Conservation (phyloP, 2,113 vertebrate genomes). For the Cyanoramphus novaezelandiae region DNA sequence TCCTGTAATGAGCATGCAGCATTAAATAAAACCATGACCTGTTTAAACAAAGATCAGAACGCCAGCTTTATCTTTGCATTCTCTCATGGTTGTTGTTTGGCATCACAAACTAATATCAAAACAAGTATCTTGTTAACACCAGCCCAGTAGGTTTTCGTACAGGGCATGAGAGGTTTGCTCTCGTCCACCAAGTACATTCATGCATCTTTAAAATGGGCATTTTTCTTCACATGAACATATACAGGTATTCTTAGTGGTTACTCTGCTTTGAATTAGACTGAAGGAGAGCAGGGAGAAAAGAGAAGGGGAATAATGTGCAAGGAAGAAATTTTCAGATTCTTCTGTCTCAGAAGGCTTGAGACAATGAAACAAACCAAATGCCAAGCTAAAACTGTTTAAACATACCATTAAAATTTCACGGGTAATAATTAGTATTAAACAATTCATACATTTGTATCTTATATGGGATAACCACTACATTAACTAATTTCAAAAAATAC, state of each 20-base stretch:
- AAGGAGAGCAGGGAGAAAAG: background rate
- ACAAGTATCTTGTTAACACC: background rate
- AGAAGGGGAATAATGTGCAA: background rate
- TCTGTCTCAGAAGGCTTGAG: background rate
- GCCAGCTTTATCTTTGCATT: background rate
- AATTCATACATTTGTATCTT: background rate
- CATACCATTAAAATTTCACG: background rate
- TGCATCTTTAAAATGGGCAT: background rate
- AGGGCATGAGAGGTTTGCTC: background rate
- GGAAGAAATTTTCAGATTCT: background rate
- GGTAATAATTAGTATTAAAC: background rate
- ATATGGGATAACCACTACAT: background rate
- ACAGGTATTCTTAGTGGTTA: background rate
- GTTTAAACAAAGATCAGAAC: constrained; percentile 53
- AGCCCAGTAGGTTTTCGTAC: background rate
- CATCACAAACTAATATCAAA: constrained; percentile 1
- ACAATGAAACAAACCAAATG: constrained; percentile 5
- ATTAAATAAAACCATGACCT: constrained; percentile 42
- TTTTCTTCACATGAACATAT: background rate
- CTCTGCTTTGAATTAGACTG: background rate
- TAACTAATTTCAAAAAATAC: background rate
- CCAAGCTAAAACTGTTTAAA: background rate
- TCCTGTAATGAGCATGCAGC: background rate
- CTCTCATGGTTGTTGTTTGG: background rate
- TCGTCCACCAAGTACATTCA: background rate